Conservation (phyloP, 30 jellyfish, hydroid and myxozoan genomes). For the Phacellophora camtschatica region DNA sequence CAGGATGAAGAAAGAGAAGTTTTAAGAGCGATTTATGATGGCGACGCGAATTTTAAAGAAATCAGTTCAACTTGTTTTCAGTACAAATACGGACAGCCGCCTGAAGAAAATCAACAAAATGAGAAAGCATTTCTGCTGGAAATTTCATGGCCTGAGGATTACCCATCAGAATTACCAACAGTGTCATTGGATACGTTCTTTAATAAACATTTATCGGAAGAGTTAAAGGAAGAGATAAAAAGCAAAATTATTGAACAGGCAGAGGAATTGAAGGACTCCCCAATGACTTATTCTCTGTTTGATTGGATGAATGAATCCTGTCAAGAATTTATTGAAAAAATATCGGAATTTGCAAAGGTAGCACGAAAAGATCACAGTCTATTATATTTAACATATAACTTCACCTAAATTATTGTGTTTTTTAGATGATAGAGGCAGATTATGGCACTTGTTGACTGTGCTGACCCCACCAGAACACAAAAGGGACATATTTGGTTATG, state of each 20-base stretch:
- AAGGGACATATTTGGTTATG: no score
- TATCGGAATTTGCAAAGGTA: constrained; percentile 61
- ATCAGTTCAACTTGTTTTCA: constrained; percentile 75
- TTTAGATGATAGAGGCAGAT: no score
- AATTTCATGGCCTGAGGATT: constrained; percentile 84
- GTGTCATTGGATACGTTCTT: constrained; percentile 75
- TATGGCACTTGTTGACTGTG: not conserved
- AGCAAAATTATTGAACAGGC: constrained; percentile 75
- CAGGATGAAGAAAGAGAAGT: constrained; percentile 95
- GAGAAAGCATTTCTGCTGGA: constrained; percentile 78
- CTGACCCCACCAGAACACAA: no score
- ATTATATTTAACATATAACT: no score
- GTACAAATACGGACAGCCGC: constrained; percentile 81
- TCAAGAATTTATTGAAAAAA: constrained; percentile 62
- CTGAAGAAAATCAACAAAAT: constrained; percentile 33
- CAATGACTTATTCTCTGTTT: constrained; percentile 90
- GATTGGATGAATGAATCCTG: constrained; percentile 93
- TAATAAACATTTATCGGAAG: constrained; percentile 72
- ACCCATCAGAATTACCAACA: constrained; percentile 79
- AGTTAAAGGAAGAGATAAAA: constrained; percentile 61
- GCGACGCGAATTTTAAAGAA: constrained; percentile 77
- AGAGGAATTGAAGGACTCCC: constrained; percentile 62
- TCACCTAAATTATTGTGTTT: no score
- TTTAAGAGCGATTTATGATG: constrained; percentile 79
- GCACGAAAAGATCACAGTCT: not conserved